phyloP scores from a whole-genome alignment of 2,888 invertebrate genomes.

The Cyrtodaria siliqua region DNA sequence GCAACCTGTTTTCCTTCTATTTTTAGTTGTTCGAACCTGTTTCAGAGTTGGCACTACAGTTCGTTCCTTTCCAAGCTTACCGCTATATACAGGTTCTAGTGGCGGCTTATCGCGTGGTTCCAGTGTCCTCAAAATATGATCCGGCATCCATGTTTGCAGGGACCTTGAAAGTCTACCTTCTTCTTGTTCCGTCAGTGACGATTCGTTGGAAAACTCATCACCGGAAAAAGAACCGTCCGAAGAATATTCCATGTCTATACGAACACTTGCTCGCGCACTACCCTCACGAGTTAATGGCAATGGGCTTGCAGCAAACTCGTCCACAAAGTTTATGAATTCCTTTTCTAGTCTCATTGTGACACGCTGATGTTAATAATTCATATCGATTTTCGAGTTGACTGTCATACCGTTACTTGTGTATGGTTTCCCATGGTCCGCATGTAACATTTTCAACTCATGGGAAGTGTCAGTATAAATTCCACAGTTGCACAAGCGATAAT shows the following conservation, averaged over 20 bases:
- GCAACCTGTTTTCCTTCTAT: not conserved
- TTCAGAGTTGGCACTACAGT: not conserved
- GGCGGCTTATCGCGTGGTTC: conserved; percentile 66
- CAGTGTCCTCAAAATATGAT: conserved; percentile 63
- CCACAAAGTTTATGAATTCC: conserved; percentile 15
- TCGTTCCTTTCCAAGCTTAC: conserved; percentile 65
- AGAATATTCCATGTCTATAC: conserved; percentile 31
- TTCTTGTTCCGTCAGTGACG: conserved; percentile 61
- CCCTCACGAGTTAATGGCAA: conserved; percentile 33
- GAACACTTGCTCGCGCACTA: conserved; percentile 47
- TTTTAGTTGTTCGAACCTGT: not conserved
- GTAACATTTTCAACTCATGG: not conserved
- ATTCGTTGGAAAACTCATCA: not conserved
- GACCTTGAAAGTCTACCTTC: conserved; percentile 71
- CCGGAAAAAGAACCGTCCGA: conserved; percentile 29
- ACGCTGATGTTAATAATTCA: not conserved
- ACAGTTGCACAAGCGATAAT: not conserved
- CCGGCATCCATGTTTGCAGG: conserved; percentile 75
- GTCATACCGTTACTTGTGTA: not conserved
- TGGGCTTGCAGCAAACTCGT: conserved; percentile 46
- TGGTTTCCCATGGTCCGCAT: not conserved
- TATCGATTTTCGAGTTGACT: not conserved
- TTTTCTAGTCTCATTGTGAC: conserved; percentile 28
- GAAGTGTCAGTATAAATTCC: not conserved
- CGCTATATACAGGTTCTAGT: conserved; percentile 73